A percentile compares a stretch with the other conserved stretches of the same genome.
phyloP scores from a whole-genome alignment of 1,140 invertebrate species.

The Monochamus saltuarius region DNA sequence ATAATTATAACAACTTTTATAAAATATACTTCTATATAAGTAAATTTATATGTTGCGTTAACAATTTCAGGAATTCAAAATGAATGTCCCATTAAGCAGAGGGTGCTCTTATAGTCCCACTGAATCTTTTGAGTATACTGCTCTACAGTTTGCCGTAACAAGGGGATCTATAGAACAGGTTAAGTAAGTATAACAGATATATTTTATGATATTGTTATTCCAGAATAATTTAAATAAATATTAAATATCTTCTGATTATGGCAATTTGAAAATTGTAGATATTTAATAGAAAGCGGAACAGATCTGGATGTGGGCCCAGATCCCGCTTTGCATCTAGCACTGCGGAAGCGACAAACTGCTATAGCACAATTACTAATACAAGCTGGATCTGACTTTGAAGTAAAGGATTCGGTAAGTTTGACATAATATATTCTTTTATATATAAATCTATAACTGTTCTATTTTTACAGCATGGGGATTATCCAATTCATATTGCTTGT shows the following conservation, averaged over 20 bases:
- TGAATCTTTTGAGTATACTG: conserved; percentile 40
- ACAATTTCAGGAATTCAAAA: too few relatives aligned
- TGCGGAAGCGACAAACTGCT: conserved; percentile 59
- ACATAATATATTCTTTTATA: neutral
- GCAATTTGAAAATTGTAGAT: conserved; percentile 36
- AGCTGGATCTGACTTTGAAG: conserved; percentile 70
- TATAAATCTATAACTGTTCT: neutral
- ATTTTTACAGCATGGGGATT: conserved; percentile 67
- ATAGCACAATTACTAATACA: conserved; percentile 67
- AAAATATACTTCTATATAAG: too few relatives aligned
- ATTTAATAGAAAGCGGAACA: conserved; percentile 63
- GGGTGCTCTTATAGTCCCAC: conserved; percentile 40
- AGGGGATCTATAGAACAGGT: conserved; percentile 44
- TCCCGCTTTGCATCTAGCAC: conserved; percentile 65
- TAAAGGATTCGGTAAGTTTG: conserved; percentile 63
- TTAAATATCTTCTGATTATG: conserved; percentile 2
- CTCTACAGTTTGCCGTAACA: conserved; percentile 42
- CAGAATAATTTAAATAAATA: neutral
- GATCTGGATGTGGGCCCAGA: conserved; percentile 58
- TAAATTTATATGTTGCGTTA: too few relatives aligned
- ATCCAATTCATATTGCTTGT: conserved; percentile 73
- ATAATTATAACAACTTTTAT: too few relatives aligned
- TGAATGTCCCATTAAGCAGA: conserved; percentile 25
- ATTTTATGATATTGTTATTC: conserved; percentile 1
- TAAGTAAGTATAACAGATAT: conserved; percentile 26